Evolutionary conservation across 1,140 invertebrate species (phyloP).

Genomic region (Dermatophagoides farinae): DNA sequence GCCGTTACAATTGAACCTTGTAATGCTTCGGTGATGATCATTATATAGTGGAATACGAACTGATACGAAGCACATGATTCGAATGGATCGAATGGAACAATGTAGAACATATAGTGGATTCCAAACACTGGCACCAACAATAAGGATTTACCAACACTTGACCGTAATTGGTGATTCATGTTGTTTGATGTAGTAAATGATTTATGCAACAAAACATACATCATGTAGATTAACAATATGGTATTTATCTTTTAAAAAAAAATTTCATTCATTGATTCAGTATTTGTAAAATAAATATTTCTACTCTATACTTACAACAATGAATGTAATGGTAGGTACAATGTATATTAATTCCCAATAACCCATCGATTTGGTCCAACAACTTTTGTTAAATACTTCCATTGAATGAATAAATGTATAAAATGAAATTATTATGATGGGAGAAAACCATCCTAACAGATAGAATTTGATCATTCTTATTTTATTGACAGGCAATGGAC

Average conservation of each 20-base stretch:
- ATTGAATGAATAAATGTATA: slow-evolving; percentile 11
- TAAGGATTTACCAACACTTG: slow-evolving; percentile 35
- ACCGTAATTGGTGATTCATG: slow-evolving; percentile 24
- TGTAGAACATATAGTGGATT: slow-evolving; percentile 35
- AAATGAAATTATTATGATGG: slow-evolving; percentile 9
- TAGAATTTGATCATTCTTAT: slow-evolving; percentile 30
- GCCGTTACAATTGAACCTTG: slow-evolving; percentile 25
- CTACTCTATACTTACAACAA: slow-evolving; percentile 5
- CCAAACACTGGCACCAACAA: slow-evolving; percentile 38
- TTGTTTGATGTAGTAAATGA: slow-evolving; percentile 7
- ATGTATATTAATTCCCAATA: slow-evolving; percentile 7
- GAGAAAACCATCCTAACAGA: slow-evolving; percentile 33
- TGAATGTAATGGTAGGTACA: background rate
- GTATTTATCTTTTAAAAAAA: slow-evolving; percentile 14
- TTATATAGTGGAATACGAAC: slow-evolving; percentile 27
- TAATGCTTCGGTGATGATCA: slow-evolving; percentile 25
- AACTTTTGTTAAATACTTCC: slow-evolving; percentile 6
- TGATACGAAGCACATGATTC: slow-evolving; percentile 25
- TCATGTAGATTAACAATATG: slow-evolving; percentile 15
- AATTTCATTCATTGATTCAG: background rate
- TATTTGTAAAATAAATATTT: background rate
- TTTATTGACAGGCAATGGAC: slow-evolving; percentile 31
- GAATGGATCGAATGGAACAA: slow-evolving; percentile 24
- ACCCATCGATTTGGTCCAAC: slow-evolving; percentile 15
- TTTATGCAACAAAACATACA: slow-evolving; percentile 17